These are phyloP conservation scores for Leuciscus idus DNA, from an alignment of 2,113 vertebrate species.

Conservation along the genomic window DNA sequence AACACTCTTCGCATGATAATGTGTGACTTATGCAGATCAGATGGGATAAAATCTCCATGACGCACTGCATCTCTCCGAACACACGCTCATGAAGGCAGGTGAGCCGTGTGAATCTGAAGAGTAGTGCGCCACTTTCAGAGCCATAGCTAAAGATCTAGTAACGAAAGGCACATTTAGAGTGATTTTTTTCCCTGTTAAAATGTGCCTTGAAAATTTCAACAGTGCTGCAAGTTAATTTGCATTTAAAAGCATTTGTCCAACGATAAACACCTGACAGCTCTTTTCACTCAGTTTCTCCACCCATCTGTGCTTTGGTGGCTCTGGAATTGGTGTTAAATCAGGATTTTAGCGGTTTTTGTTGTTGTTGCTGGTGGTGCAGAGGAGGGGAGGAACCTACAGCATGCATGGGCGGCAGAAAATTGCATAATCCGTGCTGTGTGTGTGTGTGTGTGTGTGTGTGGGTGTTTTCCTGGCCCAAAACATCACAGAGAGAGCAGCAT, in stretches of 20 bases:
- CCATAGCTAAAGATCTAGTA: neutral
- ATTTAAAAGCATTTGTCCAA: neutral
- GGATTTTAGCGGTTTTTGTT: conserved; percentile 25
- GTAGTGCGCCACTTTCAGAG: neutral
- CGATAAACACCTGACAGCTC: conserved; percentile 2
- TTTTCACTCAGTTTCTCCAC: neutral
- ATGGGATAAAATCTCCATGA: neutral
- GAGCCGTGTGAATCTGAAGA: neutral
- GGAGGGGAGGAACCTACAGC: conserved; percentile 40
- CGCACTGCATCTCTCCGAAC: neutral
- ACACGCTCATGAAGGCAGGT: neutral
- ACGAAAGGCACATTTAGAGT: too few relatives aligned
- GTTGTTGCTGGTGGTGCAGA: conserved; percentile 28
- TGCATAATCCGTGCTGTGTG: conserved; percentile 24
- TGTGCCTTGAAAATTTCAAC: neutral
- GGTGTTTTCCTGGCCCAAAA: conserved; percentile 39
- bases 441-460: neutral
- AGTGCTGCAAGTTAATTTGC: conserved; percentile 2
- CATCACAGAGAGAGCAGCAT: conserved; percentile 23
- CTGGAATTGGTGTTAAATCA: conserved; percentile 29
- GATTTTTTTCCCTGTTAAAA: too few relatives aligned
- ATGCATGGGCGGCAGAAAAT: conserved; percentile 36
- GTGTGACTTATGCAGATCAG: conserved; percentile 14
- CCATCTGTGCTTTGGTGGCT: neutral
- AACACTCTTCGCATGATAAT: neutral